These are phyloP conservation scores for Alethe diademata DNA, from an alignment of 2,113 vertebrate genomes.

Conservation along the genomic window DNA sequence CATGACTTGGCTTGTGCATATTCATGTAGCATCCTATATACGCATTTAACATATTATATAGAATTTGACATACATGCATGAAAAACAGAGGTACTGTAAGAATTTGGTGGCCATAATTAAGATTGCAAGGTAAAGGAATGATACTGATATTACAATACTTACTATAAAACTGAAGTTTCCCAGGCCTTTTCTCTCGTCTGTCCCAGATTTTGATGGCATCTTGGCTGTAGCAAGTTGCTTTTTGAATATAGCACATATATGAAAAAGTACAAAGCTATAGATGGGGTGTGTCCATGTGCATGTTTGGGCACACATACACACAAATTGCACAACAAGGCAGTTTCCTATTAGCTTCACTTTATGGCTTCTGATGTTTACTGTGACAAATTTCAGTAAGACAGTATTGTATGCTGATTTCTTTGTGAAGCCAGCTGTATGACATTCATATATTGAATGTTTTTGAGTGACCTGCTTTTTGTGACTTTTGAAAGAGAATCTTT, in stretches of 20 bases:
- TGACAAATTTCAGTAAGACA: conserved; percentile 39
- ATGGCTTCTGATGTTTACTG: conserved; percentile 38
- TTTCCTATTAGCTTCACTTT: conserved; percentile 19
- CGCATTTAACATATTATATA: neutral
- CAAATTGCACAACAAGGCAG: neutral
- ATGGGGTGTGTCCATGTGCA: neutral
- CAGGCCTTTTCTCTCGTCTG: neutral
- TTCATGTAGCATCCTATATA: neutral
- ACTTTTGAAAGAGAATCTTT: neutral
- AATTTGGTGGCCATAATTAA: neutral
- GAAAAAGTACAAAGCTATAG: neutral
- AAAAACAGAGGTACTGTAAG: neutral
- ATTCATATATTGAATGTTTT: neutral
- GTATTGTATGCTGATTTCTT: conserved; percentile 38
- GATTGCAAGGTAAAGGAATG: neutral
- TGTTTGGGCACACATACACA: neutral
- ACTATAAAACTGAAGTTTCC: neutral
- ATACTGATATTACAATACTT: neutral
- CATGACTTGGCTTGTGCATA: neutral
- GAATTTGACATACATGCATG: neutral
- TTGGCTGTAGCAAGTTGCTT: neutral
- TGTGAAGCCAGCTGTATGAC: neutral
- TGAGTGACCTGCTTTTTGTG: neutral
- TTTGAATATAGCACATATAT: neutral
- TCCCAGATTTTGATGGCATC: neutral